Evolutionary conservation across 2,113 vertebrate genomes (phyloP).

Genomic region (Oryzias woworae): DNA sequence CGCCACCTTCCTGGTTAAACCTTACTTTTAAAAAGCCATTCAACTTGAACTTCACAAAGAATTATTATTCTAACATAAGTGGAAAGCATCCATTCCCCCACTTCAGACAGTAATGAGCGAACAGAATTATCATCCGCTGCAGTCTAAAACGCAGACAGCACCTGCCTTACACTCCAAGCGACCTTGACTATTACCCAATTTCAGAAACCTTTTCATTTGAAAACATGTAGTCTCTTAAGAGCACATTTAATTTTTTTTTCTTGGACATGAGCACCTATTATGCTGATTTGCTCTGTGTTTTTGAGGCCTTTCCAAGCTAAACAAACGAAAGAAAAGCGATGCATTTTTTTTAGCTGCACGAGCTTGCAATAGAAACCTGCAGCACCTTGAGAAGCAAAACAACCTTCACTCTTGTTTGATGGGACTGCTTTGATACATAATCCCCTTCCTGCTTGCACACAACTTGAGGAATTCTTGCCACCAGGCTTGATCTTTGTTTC

Average conservation of each 20-base stretch:
- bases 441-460: background rate
- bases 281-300: background rate
- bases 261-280: conserved; percentile 4
- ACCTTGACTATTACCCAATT: conserved; percentile 35
- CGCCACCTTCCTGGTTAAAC: no score
- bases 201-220: conserved; percentile 49
- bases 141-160: conserved; percentile 25
- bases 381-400: no score
- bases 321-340: background rate
- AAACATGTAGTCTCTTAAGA: background rate
- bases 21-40: conserved; percentile 7
- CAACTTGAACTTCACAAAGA: conserved; percentile 44
- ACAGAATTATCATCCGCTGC: conserved; percentile 51
- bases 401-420: no score
- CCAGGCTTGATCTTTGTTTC: conserved; percentile 8
- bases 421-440: no score
- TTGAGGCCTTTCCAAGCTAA: background rate
- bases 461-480: conserved; percentile 5
- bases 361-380: no score
- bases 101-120: conserved; percentile 54
- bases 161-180: conserved; percentile 39
- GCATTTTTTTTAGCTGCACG: no score
- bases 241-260: conserved; percentile 11
- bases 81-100: conserved; percentile 49
- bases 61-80: conserved; percentile 49